phyloP scores from a whole-genome alignment of 2,888 invertebrate species.

The Spisula solida region DNA sequence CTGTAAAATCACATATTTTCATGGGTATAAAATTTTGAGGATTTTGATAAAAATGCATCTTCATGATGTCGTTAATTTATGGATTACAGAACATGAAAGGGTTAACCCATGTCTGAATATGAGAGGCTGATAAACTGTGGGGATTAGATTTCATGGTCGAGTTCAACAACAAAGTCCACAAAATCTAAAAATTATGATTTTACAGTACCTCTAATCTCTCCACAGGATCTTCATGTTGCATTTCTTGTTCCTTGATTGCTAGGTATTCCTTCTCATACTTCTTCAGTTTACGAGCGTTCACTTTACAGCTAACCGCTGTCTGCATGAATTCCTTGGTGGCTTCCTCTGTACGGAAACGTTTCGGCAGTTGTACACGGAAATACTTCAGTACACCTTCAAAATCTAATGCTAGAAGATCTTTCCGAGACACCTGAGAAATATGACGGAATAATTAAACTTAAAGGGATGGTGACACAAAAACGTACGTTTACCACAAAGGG shows the following conservation, averaged over 20 bases:
- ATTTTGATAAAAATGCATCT: too few relatives aligned
- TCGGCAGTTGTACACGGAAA: slow-evolving; percentile 98
- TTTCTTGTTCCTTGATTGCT: slow-evolving; percentile 90
- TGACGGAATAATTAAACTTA: neutral
- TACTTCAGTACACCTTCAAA: slow-evolving; percentile 99
- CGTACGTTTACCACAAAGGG: too few relatives aligned
- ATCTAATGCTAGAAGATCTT: slow-evolving; percentile 96
- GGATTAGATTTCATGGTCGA: too few relatives aligned
- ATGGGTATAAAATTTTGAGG: too few relatives aligned
- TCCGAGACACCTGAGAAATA: slow-evolving; percentile 89
- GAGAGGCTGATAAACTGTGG: too few relatives aligned
- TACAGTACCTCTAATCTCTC: slow-evolving; percentile 88
- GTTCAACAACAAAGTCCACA: too few relatives aligned
- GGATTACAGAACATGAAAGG: too few relatives aligned
- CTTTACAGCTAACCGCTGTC: slow-evolving; percentile 91
- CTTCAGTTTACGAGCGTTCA: slow-evolving; percentile 91
- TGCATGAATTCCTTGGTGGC: slow-evolving; percentile 96
- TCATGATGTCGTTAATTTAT: too few relatives aligned
- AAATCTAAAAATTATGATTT: too few relatives aligned
- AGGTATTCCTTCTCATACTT: slow-evolving; percentile 98
- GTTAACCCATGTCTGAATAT: too few relatives aligned
- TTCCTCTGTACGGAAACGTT: slow-evolving; percentile 97
- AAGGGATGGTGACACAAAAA: neutral
- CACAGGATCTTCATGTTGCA: slow-evolving; percentile 88
- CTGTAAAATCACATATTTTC: too few relatives aligned